These are phyloP conservation scores for Leptinotarsa defecta DNA, from an alignment of 1,140 invertebrate species.

Conservation along the genomic window DNA sequence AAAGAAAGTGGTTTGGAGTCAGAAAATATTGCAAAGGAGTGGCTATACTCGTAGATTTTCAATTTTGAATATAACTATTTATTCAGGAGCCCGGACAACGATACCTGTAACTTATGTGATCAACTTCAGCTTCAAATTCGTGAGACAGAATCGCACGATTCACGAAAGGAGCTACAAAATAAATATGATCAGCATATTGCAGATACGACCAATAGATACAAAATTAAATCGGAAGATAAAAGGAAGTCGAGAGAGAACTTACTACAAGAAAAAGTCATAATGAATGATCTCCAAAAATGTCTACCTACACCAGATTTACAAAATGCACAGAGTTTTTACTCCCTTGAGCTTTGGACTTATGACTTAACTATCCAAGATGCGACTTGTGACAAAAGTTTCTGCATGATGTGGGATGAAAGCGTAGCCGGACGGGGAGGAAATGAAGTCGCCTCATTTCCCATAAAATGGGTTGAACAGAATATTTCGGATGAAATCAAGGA, in stretches of 20 bases:
- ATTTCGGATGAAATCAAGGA: too few species aligned
- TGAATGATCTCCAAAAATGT: constrained; percentile 9
- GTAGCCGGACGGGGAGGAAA: not conserved
- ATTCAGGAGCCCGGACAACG: constrained; percentile 3
- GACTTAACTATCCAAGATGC: not conserved
- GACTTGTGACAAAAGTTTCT: not conserved
- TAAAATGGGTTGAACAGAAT: too few species aligned
- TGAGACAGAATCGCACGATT: not conserved
- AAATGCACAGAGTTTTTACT: constrained; percentile 8
- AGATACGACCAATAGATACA: not conserved
- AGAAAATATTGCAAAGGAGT: not conserved
- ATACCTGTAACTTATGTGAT: not conserved
- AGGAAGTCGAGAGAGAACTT: not conserved
- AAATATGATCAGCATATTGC: not conserved
- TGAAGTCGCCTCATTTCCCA: not conserved
- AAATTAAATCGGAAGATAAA: not conserved
- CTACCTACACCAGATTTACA: constrained; percentile 1
- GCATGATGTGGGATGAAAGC: not conserved
- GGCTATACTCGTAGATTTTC: constrained; percentile 11
- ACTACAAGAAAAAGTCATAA: not conserved
- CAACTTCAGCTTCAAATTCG: constrained; percentile 5
- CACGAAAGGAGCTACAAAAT: constrained; percentile 1
- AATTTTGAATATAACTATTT: not conserved
- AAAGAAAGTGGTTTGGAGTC: too few species aligned
- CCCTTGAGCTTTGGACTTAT: not conserved